Percentiles rank a stretch among this genome's conserved stretches.
phyloP scores from a whole-genome alignment of 2,888 invertebrate genomes.

The Linnaemya tessellans region DNA sequence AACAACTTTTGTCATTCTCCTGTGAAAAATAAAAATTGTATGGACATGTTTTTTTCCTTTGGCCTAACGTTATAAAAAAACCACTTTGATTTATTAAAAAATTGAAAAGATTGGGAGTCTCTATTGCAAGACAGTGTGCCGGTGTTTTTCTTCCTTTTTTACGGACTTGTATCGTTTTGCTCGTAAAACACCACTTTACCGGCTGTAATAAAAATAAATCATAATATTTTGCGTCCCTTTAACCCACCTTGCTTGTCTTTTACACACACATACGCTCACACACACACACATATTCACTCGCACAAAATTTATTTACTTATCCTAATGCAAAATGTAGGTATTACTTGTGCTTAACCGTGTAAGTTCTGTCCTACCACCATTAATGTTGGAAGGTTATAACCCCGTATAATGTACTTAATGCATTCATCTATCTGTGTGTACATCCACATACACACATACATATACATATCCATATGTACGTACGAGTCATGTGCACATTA shows the following conservation, averaged over 20 bases:
- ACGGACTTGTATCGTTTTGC: constrained; percentile 52
- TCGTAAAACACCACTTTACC: constrained; percentile 82
- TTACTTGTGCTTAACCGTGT: constrained; percentile 46
- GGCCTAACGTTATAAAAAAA: no score
- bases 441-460: constrained; percentile 27
- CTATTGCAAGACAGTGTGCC: constrained; percentile 21
- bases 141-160: constrained; percentile 10
- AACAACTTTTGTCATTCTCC: no score
- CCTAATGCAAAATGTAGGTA: constrained; percentile 37
- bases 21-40: no score
- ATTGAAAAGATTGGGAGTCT: constrained; percentile 8
- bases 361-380: constrained; percentile 66
- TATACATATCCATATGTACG: not conserved
- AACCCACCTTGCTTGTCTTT: constrained; percentile 62
- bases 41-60: not conserved
- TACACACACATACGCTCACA: not conserved
- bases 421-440: constrained; percentile 74
- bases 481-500: not conserved
- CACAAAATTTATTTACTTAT: constrained; percentile 41
- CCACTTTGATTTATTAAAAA: not conserved
- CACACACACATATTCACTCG: not conserved
- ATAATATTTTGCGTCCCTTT: constrained; percentile 79
- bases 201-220: constrained; percentile 83
- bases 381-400: constrained; percentile 78
- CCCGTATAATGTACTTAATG: constrained; percentile 83